Evolutionary conservation across 2,113 vertebrate species (phyloP), one percentile per base, ranked within the genome.

Genomic region (Pedionomus torquatus): DNA sequence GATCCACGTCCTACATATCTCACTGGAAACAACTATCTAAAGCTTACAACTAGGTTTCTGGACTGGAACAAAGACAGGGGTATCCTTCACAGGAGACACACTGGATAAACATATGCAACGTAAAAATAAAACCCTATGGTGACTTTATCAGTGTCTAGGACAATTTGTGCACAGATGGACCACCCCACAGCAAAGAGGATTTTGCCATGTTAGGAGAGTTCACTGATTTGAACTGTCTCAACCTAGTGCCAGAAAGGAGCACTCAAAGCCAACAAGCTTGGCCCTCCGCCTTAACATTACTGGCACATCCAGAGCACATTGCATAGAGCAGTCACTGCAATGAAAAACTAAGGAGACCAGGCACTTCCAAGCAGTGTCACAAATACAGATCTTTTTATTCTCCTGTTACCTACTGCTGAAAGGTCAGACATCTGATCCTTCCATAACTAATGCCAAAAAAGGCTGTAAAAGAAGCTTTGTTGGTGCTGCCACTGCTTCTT

Each of bases 361-460:
- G 49, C 54, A 80, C 65, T 78, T 78, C 44, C 54, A 90, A 65
- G 49, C 44, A 57, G 63, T 72, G 54, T 63, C 55, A 86, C 30
- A 24, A 92, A 63, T 48, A 83, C 0, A 92, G 90, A 58, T 21
- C 5, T 70, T 92, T 88, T 86, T 83, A 92, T 92, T 93, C 55
- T 81, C 60, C 26, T 86, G 81, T 93, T 64, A 93, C 93, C 85
- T 93, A 68, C 51, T 64, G 71, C 95, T 94, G 88, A 86, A 93
- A 94, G 55, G 92, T 93, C 85, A 92, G 79, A 83, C 68, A 92
- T 83, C 84, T 89, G 83, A 96, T 92, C 51, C 85, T 75, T 70
- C 70, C 39, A 70, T 20, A 90, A 78, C 46, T 68, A 82, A 78
- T 68, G 95, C 79, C 93, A 94, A 82, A 93, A 93, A 93, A 75